Conservation (phyloP, 2,797 vertebrate species). For the Notolepis coatsorum region DNA sequence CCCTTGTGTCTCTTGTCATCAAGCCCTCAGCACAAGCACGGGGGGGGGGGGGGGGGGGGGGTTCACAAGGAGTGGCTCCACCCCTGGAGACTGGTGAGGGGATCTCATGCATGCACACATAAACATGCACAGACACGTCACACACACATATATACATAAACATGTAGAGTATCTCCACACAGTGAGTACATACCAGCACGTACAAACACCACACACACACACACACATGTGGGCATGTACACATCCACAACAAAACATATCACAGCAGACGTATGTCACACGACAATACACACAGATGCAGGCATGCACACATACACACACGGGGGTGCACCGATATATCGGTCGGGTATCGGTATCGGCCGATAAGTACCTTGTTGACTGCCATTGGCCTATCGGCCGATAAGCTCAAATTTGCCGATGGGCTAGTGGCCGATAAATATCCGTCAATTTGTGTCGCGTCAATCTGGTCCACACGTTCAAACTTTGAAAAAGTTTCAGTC, state of each 20-base stretch:
- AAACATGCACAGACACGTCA: not conserved
- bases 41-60: conserved; percentile 11
- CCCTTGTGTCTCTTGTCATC: not conserved
- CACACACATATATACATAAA: conserved; percentile 5
- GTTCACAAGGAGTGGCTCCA: conserved; percentile 51
- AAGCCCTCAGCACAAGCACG: not conserved
- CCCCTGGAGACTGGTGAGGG: conserved; percentile 13
- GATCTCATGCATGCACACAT: no score
- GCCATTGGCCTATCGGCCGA: no score
- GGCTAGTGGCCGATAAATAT: no score
- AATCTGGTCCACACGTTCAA: no score
- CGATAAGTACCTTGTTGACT: no score
- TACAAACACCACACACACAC: not conserved
- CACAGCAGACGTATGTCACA: conserved; percentile 1
- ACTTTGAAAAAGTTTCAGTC: no score
- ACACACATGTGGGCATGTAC: conserved; percentile 30
- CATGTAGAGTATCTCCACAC: no score
- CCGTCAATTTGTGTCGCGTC: no score
- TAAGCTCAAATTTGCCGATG: no score
- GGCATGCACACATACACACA: not conserved
- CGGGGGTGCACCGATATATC: no score
- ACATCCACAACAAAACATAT: not conserved
- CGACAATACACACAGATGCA: not conserved
- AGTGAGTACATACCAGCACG: no score
- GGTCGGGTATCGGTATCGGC: no score